Evolutionary conservation across 2,113 vertebrate genomes (phyloP).

Genomic region (Corythornis vintsioides): DNA sequence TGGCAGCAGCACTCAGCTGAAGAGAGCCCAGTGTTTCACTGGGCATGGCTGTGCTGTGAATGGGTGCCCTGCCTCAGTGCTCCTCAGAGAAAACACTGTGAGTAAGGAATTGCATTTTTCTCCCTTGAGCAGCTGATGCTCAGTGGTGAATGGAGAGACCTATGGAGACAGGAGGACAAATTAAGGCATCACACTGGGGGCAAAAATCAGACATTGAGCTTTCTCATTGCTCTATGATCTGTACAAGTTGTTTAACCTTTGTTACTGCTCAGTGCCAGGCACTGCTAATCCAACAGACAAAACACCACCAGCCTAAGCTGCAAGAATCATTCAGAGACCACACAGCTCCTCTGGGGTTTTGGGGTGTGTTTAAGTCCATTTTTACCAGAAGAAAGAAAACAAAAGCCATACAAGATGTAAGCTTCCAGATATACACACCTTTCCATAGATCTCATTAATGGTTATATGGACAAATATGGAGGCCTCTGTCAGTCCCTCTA

Average conservation of each 20-base stretch:
- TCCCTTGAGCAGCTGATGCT: background rate
- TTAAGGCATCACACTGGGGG: background rate
- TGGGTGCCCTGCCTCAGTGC: background rate
- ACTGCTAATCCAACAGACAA: background rate
- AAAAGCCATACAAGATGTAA: background rate
- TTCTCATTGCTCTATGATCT: background rate
- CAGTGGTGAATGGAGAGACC: background rate
- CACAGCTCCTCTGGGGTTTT: background rate
- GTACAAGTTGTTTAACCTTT: background rate
- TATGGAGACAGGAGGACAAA: background rate
- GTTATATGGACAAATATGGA: conserved; percentile 97
- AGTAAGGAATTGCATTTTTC: background rate
- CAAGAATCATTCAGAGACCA: background rate
- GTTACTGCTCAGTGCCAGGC: background rate
- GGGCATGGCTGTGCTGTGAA: background rate
- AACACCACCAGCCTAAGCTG: background rate
- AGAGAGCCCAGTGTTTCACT: background rate
- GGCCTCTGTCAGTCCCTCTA: conserved; percentile 95
- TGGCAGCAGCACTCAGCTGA: background rate
- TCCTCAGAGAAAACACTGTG: background rate
- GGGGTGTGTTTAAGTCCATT: background rate
- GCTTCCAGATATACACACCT: conserved; percentile 79
- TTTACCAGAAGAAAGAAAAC: background rate
- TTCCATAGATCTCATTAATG: conserved; percentile 95
- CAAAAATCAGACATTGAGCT: background rate